phyloP scores from a whole-genome alignment of 2,113 vertebrate genomes.

The Mustelus asterias region DNA sequence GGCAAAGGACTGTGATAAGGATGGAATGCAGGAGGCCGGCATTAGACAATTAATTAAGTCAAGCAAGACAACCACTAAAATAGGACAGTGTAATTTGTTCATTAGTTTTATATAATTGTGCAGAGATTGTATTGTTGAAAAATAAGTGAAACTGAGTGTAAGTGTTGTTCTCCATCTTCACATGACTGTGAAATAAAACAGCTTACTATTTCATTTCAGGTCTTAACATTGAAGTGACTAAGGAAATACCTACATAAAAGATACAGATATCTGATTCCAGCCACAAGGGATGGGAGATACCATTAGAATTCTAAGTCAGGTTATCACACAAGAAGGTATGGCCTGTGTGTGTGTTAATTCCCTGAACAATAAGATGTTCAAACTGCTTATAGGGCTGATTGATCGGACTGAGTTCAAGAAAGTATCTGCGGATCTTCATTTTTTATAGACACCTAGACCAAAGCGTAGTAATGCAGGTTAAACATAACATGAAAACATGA shows the following conservation, averaged over 20 bases:
- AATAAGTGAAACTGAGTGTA: neutral
- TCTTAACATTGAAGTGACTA: neutral
- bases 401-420: neutral
- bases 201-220: neutral
- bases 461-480: neutral
- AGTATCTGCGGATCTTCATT: neutral
- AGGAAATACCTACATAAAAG: neutral
- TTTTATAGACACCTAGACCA: neutral
- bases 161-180: neutral
- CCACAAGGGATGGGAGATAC: neutral
- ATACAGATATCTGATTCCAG: neutral
- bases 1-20: neutral
- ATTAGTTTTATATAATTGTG: neutral
- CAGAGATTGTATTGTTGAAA: neutral
- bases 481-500: neutral
- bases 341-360: neutral
- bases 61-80: neutral
- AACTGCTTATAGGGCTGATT: neutral
- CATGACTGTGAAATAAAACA: neutral
- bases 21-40: neutral
- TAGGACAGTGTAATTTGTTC: neutral
- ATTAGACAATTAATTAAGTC: neutral
- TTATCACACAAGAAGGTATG: neutral
- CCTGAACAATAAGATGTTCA: neutral
- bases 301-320: neutral